phyloP scores from a whole-genome alignment of 2,888 invertebrate genomes.

The Chrysina gloriosa region DNA sequence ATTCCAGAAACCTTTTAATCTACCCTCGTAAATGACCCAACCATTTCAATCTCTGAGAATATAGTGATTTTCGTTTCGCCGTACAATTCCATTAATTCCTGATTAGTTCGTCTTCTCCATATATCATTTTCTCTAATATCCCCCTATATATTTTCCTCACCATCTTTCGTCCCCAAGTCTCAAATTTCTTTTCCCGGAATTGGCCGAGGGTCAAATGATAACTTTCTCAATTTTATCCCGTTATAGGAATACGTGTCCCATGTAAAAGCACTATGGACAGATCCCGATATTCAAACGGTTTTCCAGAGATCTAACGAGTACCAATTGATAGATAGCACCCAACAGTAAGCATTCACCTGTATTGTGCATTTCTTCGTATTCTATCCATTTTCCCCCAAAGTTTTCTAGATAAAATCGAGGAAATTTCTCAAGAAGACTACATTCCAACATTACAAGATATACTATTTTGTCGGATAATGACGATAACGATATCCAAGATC shows the following conservation, averaged over 20 bases:
- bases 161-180: too few relatives aligned
- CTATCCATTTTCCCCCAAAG: constrained; percentile 55
- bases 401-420: constrained; percentile 78
- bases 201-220: too few relatives aligned
- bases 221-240: constrained; percentile 5
- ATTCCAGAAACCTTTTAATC: too few relatives aligned
- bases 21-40: too few relatives aligned
- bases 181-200: too few relatives aligned
- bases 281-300: constrained; percentile 77
- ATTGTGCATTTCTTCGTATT: background rate
- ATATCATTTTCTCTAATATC: too few relatives aligned
- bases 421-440: constrained; percentile 73
- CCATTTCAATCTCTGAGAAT: too few relatives aligned
- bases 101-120: too few relatives aligned
- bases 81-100: too few relatives aligned
- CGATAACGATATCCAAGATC: constrained; percentile 80
- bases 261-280: constrained; percentile 76
- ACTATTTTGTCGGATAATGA: constrained; percentile 79
- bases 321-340: constrained; percentile 83
- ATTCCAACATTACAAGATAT: constrained; percentile 82
- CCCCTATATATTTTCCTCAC: too few relatives aligned
- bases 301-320: constrained; percentile 80
- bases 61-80: too few relatives aligned
- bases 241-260: constrained; percentile 80
- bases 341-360: constrained; percentile 74